A percentile compares a stretch with the other conserved stretches of the same genome.
These are phyloP conservation scores for Neria commutata DNA, from an alignment of 2,888 invertebrate species.

Conservation along the genomic window DNA sequence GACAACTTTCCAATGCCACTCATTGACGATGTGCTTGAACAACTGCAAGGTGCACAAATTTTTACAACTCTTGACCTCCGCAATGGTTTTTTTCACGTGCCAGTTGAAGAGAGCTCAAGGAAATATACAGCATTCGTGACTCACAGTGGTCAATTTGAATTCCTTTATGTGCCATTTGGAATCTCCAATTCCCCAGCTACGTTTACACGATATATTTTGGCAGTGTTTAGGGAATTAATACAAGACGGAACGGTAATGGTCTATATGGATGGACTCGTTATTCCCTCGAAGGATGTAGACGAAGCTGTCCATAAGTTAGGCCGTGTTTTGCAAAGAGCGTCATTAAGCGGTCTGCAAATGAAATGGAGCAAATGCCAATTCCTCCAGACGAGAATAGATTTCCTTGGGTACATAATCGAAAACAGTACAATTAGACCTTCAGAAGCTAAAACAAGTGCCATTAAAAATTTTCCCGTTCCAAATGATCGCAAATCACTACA, in stretches of 20 bases:
- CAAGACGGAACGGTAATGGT: slow-evolving; percentile 2
- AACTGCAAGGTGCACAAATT: too few species aligned
- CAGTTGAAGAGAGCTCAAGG: slow-evolving; percentile 17
- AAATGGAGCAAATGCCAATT: slow-evolving; percentile 19
- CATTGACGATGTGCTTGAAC: too few species aligned
- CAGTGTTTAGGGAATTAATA: slow-evolving; percentile 3
- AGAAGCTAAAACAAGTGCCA: too few species aligned
- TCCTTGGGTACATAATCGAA: too few species aligned
- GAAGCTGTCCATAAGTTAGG: slow-evolving; percentile 7
- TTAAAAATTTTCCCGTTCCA: too few species aligned
- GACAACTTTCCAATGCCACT: too few species aligned
- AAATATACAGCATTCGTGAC: slow-evolving; percentile 21
- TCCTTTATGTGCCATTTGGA: slow-evolving; percentile 7
- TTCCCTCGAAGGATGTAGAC: slow-evolving; percentile 11
- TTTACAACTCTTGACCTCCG: too few species aligned
- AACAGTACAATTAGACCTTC: too few species aligned
- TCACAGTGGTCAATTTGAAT: slow-evolving; percentile 1
- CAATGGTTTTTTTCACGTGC: slow-evolving; percentile 28
- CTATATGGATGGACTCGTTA: slow-evolving; percentile 21
- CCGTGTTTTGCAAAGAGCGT: slow-evolving; percentile 7
- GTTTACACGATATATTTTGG: slow-evolving; percentile 10
- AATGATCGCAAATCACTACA: too few species aligned
- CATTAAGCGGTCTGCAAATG: slow-evolving; percentile 9
- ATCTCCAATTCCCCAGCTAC: slow-evolving; percentile 12
- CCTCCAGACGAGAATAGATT: too few species aligned